Conservation (phyloP, 1,140 invertebrate genomes). For the Apis cerana region DNA sequence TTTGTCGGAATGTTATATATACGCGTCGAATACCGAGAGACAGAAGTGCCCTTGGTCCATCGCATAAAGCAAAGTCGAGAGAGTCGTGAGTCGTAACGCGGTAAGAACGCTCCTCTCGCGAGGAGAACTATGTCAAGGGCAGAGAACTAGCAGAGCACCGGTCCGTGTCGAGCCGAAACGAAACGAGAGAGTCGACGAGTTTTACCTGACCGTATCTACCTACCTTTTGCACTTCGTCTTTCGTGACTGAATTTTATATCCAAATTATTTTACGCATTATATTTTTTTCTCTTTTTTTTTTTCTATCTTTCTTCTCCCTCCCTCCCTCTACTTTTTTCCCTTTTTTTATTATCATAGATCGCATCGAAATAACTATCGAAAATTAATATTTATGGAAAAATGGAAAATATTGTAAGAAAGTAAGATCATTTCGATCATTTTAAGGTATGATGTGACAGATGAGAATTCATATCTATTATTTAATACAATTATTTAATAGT, state of each 20-base stretch:
- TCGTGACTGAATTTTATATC: slow-evolving; percentile 35
- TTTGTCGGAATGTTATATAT: neutral
- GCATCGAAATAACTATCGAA: slow-evolving; percentile 14
- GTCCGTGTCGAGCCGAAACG: slow-evolving; percentile 75
- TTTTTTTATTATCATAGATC: neutral
- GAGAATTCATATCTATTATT: neutral
- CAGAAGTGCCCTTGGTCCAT: slow-evolving; percentile 53
- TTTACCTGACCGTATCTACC: slow-evolving; percentile 64
- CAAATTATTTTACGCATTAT: slow-evolving; percentile 40
- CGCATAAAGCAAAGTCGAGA: slow-evolving; percentile 23
- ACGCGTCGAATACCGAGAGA: neutral
- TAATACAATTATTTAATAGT: neutral
- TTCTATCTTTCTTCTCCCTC: no score
- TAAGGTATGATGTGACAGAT: no score
- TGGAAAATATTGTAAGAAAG: no score
- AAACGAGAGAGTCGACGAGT: slow-evolving; percentile 59
- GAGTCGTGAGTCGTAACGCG: slow-evolving; percentile 48
- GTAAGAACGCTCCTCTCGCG: slow-evolving; percentile 59
- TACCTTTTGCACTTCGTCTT: slow-evolving; percentile 8
- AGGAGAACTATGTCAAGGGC: slow-evolving; percentile 78
- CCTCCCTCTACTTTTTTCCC: no score
- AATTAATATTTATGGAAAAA: neutral
- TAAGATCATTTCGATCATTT: neutral
- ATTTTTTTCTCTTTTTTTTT: neutral
- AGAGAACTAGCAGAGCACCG: slow-evolving; percentile 72